These are phyloP conservation scores for Spermophilus dauricus DNA, from an alignment of 2,113 vertebrate species.

Conservation along the genomic window DNA sequence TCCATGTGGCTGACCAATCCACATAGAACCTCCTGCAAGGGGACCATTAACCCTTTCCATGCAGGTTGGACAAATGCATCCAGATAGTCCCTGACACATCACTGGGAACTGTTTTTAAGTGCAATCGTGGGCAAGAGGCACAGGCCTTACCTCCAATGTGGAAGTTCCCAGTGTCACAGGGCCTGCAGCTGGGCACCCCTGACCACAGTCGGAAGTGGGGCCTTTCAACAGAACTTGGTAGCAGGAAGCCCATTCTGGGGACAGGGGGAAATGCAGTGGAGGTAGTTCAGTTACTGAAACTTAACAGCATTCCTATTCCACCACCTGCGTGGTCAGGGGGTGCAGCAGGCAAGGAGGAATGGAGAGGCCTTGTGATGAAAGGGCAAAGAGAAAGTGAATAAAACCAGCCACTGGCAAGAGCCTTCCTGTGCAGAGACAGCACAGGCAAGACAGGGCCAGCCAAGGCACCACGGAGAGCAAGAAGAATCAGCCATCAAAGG, in stretches of 20 bases:
- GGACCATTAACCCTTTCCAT: not conserved
- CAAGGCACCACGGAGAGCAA: not conserved
- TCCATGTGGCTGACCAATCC: not conserved
- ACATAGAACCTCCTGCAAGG: not conserved
- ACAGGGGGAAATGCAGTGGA: not conserved
- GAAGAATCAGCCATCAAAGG: not conserved
- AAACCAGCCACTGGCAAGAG: not conserved
- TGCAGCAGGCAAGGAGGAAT: not conserved
- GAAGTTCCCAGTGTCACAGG: not conserved
- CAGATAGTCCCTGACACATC: not conserved
- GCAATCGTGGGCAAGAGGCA: not conserved
- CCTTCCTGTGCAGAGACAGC: not conserved
- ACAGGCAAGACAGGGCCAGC: not conserved
- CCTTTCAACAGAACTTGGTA: constrained; percentile 33
- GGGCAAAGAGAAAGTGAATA: not conserved
- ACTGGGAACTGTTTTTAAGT: not conserved
- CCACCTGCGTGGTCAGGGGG: not conserved
- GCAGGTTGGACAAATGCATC: not conserved
- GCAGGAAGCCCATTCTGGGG: not conserved
- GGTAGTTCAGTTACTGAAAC: not conserved
- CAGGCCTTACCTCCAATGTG: not conserved
- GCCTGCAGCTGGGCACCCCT: not conserved
- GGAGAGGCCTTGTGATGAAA: not conserved
- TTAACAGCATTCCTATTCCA: not conserved
- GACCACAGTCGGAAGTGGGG: not conserved